These are phyloP conservation scores for Acrossocheilus wenchowensis DNA, from an alignment of 2,797 vertebrate genomes.

Conservation along the genomic window DNA sequence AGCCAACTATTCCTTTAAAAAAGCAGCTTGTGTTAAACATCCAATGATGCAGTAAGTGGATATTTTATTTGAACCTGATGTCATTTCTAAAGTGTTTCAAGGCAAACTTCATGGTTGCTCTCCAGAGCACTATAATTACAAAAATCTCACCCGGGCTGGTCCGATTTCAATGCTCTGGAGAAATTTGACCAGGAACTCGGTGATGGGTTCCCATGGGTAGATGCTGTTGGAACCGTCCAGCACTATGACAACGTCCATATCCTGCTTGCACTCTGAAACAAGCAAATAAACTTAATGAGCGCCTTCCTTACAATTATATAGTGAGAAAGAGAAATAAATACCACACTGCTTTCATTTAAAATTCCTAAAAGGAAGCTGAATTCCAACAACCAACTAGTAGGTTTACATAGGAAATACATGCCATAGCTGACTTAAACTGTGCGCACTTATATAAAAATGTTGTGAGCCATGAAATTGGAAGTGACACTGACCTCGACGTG, in stretches of 20 bases:
- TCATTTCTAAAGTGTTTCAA: neutral
- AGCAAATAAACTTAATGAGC: neutral
- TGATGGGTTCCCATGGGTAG: slow-evolving; percentile 91
- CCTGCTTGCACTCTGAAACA: slow-evolving; percentile 86
- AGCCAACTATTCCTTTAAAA: neutral
- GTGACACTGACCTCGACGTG: neutral
- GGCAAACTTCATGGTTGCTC: neutral
- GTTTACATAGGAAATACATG: slow-evolving; percentile 4
- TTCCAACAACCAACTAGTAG: neutral
- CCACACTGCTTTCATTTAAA: neutral
- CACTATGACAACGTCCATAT: slow-evolving; percentile 92
- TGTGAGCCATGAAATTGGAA: neutral
- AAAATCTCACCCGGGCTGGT: slow-evolving; percentile 86
- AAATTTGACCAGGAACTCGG: slow-evolving; percentile 84
- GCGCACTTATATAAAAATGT: neutral
- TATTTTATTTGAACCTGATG: neutral
- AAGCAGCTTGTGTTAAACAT: neutral
- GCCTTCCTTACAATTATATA: neutral
- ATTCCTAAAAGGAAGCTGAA: neutral
- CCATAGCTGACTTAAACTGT: neutral
- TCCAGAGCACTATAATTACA: neutral
- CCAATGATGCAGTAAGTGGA: neutral
- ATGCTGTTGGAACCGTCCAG: slow-evolving; percentile 97
- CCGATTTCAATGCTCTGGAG: slow-evolving; percentile 86
- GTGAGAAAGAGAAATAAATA: slow-evolving; percentile 9